Percentiles rank a stretch among this genome's conserved stretches.
Evolutionary conservation across 2,888 invertebrate species (phyloP).

Genomic region (Muscina levida): DNA sequence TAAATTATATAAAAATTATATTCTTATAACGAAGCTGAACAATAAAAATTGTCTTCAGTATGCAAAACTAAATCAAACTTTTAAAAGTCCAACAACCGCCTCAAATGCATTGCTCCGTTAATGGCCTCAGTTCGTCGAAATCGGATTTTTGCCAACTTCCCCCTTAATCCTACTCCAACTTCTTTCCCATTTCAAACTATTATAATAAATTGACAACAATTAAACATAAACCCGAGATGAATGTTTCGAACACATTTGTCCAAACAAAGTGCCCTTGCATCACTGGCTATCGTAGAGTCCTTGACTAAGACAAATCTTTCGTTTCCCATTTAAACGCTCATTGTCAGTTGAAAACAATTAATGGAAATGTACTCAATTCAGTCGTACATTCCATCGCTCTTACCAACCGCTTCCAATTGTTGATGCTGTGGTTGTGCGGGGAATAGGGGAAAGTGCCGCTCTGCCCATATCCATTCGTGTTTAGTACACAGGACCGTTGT

Average conservation of each 20-base stretch:
- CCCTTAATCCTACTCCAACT: too few relatives aligned
- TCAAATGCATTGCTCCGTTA: too few relatives aligned
- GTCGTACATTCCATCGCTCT: not conserved
- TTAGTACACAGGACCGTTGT: not conserved
- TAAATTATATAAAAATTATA: too few relatives aligned
- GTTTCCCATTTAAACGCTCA: conserved; percentile 11
- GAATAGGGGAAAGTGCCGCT: not conserved
- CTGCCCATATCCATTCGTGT: not conserved
- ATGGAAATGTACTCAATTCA: conserved; percentile 1
- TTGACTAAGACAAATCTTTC: not conserved
- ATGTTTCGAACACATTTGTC: not conserved
- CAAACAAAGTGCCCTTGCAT: conserved; percentile 8
- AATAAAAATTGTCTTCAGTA: too few relatives aligned
- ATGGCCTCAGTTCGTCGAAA: too few relatives aligned
- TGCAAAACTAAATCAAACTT: too few relatives aligned
- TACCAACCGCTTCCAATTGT: not conserved
- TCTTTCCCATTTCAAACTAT: not conserved
- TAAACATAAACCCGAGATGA: not conserved
- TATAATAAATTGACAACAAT: conserved; percentile 9
- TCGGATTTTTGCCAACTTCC: too few relatives aligned
- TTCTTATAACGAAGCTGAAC: too few relatives aligned
- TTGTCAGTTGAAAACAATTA: conserved; percentile 24
- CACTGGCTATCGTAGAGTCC: not conserved
- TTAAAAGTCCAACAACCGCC: too few relatives aligned
- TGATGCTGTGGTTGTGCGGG: not conserved